A percentile compares a stretch with the other conserved stretches of the same genome.
Evolutionary conservation across 2,888 invertebrate species (phyloP).

Genomic region (Caenorhabditis sp.): DNA sequence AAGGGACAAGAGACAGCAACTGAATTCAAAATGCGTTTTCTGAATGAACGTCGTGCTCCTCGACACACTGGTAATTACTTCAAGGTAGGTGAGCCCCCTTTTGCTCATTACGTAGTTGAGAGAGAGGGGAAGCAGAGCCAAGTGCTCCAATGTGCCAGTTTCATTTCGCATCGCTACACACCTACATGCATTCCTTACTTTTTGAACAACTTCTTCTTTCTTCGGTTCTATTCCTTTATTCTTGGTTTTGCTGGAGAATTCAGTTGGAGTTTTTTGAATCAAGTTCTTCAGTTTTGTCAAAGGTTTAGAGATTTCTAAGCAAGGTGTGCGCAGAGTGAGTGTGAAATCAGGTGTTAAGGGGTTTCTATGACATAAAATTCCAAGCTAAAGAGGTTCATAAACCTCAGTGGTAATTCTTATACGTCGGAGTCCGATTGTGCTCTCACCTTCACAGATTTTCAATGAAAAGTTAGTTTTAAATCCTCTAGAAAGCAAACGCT

Average conservation of each 20-base stretch:
- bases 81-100: slow-evolving; percentile 52
- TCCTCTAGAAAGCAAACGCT: too few relatives aligned
- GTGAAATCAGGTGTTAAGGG: too few relatives aligned
- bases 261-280: too few relatives aligned
- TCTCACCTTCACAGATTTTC: too few relatives aligned
- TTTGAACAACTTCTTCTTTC: neutral
- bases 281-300: too few relatives aligned
- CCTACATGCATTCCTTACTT: slow-evolving; percentile 39
- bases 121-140: slow-evolving; percentile 11
- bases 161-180: slow-evolving; percentile 64
- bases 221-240: neutral
- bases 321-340: too few relatives aligned
- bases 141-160: slow-evolving; percentile 33
- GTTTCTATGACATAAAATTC: too few relatives aligned
- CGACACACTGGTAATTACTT: slow-evolving; percentile 64
- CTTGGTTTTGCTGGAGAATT: neutral
- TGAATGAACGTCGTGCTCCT: slow-evolving; percentile 65
- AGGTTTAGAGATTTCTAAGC: too few relatives aligned
- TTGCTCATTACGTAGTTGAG: slow-evolving; percentile 36
- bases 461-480: too few relatives aligned
- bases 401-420: too few relatives aligned
- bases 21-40: slow-evolving; percentile 63
- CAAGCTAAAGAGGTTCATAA: too few relatives aligned
- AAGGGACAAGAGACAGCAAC: slow-evolving; percentile 2
- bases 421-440: too few relatives aligned